Evolutionary conservation across 1,140 invertebrate species (phyloP).

Genomic region (Brachionus calyciflorus): DNA sequence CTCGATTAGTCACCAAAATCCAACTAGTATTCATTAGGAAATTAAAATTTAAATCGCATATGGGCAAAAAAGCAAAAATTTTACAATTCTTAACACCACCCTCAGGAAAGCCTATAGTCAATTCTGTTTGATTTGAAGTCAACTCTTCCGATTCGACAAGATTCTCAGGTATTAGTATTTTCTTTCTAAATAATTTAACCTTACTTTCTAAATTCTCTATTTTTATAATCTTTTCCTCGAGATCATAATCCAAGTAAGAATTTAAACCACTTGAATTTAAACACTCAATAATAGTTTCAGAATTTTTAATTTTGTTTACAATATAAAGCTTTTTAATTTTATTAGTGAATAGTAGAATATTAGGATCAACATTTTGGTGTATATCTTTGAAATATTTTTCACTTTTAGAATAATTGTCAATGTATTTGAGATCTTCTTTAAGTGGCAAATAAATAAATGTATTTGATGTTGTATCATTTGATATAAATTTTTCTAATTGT

Average conservation of each 20-base stretch:
- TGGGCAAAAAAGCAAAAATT: slow-evolving; percentile 22
- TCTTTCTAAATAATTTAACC: slow-evolving; percentile 4
- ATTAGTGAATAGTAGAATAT: slow-evolving; percentile 29
- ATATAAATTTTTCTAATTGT: not conserved
- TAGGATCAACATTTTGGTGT: not conserved
- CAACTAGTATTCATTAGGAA: slow-evolving; percentile 18
- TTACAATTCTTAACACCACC: not conserved
- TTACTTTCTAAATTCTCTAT: not conserved
- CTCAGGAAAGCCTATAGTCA: slow-evolving; percentile 4
- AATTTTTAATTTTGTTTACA: not conserved
- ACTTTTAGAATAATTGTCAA: not conserved
- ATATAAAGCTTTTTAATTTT: slow-evolving; percentile 14
- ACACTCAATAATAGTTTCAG: not conserved
- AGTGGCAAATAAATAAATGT: slow-evolving; percentile 26
- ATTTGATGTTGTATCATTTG: not conserved
- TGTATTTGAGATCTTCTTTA: slow-evolving; percentile 12
- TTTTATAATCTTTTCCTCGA: not conserved
- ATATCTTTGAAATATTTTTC: slow-evolving; percentile 18
- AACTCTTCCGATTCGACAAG: slow-evolving; percentile 6
- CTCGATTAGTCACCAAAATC: slow-evolving; percentile 13
- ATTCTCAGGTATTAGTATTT: not conserved
- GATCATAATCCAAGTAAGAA: not conserved
- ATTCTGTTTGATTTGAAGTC: not conserved
- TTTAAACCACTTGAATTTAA: not conserved
- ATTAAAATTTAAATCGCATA: slow-evolving; percentile 37